Percentiles rank a stretch among this genome's conserved stretches.
Evolutionary conservation across 1,140 invertebrate genomes (phyloP).

Genomic region (Apis cerana): DNA sequence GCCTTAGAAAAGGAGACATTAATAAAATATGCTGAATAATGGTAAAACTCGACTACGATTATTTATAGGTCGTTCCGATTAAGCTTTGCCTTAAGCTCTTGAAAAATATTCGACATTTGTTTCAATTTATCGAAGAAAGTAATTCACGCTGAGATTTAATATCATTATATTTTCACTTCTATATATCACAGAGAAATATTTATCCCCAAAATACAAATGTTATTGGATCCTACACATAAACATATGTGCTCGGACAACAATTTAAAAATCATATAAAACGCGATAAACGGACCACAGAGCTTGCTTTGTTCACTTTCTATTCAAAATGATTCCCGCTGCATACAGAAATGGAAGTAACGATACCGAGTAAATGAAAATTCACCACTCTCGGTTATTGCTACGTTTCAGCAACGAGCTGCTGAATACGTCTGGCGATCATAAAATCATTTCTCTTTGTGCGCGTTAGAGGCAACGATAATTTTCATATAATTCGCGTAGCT

Average conservation of each 20-base stretch:
- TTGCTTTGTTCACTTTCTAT: constrained; percentile 36
- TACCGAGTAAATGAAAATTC: constrained; percentile 44
- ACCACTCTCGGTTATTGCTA: constrained; percentile 50
- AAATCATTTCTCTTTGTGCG: constrained; percentile 33
- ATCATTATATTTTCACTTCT: background rate
- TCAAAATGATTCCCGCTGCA: constrained; percentile 36
- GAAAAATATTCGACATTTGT: constrained; percentile 4
- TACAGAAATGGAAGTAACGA: constrained; percentile 32
- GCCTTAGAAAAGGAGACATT: constrained; percentile 1
- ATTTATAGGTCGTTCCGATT: constrained; percentile 16
- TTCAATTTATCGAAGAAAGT: constrained; percentile 6
- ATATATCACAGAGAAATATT: background rate
- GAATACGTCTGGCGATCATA: constrained; percentile 39
- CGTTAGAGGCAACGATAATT: background rate
- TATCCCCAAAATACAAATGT: background rate
- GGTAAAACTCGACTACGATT: constrained; percentile 6
- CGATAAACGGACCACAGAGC: constrained; percentile 27
- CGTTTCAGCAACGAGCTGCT: constrained; percentile 38
- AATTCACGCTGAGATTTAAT: background rate
- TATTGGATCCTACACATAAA: background rate
- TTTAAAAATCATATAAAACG: constrained; percentile 43
- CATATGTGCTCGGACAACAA: constrained; percentile 5
- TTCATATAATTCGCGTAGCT: constrained; percentile 11
- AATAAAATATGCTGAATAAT: constrained; percentile 15
- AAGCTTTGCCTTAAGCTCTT: background rate